These are phyloP conservation scores for Pseudomyrmex pallidus DNA, from an alignment of 1,140 invertebrate genomes.

Conservation along the genomic window DNA sequence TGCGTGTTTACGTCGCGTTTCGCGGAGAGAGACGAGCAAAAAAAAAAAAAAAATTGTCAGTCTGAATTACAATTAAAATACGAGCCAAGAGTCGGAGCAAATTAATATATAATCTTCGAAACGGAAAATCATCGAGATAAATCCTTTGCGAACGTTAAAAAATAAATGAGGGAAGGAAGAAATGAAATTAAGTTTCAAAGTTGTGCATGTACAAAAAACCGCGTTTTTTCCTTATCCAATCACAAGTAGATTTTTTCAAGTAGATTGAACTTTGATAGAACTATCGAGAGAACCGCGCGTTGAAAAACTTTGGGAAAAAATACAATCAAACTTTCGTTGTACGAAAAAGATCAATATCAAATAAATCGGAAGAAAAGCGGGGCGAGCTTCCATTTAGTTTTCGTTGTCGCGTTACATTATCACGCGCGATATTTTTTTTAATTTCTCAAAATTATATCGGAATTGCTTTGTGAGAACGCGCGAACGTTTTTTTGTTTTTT, in stretches of 20 bases:
- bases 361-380: neutral
- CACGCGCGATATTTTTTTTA: too few relatives aligned
- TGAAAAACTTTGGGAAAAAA: neutral
- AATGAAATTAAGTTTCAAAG: neutral
- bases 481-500: too few relatives aligned
- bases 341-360: neutral
- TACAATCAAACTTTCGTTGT: neutral
- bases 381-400: neutral
- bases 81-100: too few relatives aligned
- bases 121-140: too few relatives aligned
- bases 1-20: too few relatives aligned
- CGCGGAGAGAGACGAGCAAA: too few relatives aligned
- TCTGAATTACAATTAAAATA: too few relatives aligned
- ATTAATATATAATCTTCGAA: too few relatives aligned
- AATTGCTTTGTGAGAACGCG: too few relatives aligned
- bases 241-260: neutral
- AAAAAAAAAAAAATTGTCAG: too few relatives aligned
- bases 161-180: neutral
- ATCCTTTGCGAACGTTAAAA: neutral
- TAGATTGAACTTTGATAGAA: neutral
- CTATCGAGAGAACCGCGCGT: neutral
- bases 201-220: constrained; percentile 15
- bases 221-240: constrained; percentile 2
- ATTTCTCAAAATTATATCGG: too few relatives aligned
- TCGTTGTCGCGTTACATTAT: too few relatives aligned